Conservation (phyloP, 2,113 vertebrate species). For the Charina bottae region DNA sequence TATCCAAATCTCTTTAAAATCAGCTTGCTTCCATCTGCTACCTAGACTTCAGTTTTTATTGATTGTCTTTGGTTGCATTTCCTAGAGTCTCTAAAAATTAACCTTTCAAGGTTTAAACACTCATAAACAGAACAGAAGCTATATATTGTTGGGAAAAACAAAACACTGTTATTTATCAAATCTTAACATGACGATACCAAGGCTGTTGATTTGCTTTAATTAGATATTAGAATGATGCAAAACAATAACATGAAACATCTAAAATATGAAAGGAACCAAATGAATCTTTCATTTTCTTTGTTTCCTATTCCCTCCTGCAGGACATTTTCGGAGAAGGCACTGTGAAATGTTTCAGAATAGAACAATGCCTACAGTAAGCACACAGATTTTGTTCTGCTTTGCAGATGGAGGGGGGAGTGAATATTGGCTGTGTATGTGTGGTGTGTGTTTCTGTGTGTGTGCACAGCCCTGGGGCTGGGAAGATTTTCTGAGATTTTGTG, state of each 20-base stretch:
- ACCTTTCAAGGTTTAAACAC: not conserved
- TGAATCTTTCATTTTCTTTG: not conserved
- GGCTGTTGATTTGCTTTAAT: not conserved
- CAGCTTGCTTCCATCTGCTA: not conserved
- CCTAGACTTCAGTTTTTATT: not conserved
- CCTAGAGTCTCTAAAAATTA: not conserved
- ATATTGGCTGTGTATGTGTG: not conserved
- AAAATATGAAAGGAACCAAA: not conserved
- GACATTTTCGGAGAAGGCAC: not conserved
- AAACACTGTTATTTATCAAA: not conserved
- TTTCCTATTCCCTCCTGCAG: not conserved
- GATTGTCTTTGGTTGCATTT: not conserved
- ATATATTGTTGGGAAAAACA: not conserved
- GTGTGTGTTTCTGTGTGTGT: not conserved
- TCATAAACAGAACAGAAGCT: not conserved
- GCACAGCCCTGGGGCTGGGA: not conserved
- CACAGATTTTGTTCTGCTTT: not conserved
- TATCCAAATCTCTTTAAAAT: not conserved
- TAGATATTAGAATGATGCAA: not conserved
- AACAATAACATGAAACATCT: not conserved
- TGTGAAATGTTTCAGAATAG: not conserved
- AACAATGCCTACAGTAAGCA: not conserved
- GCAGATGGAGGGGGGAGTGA: not conserved
- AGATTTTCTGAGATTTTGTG: not conserved
- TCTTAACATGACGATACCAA: not conserved